Base-by-base conservation (phyloP, 1,140 invertebrate genomes). In the Drosophila willistoni region DNA sequence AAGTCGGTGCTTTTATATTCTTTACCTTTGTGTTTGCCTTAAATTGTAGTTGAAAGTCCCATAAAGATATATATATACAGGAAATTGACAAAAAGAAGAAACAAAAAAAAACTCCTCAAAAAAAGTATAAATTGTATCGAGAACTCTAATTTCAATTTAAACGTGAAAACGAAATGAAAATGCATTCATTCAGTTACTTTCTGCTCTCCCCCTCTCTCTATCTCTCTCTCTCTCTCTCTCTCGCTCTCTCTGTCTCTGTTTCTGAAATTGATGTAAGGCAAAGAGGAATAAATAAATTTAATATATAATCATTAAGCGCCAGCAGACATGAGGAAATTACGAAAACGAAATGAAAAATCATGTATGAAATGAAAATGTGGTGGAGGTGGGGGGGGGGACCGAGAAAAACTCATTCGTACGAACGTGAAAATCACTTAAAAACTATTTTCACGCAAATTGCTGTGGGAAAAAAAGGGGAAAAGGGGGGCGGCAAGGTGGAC, bases 381-480 rank as follows among this genome's bases (percentile, higher is more conserved):
- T n/a, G 41, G n/a, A 3, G 12, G 41, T n/a, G 42, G 42, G 6
- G 10, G 7, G 9, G 9, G 6, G 14, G 14, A 7, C 0, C 14
- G 5, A 12, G 7, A 36, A 36, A 36, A 36, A 10, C 7, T 9
- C 34, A 36, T 36, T 10, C 34, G 9, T 36, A 36, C 9, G 34
- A 36, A 36, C 34, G 36, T 39, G 44, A 51, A 47, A 79, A 79
- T 77, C 65, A 79, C 76, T 77, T 73, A 57, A 79, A 67, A 65
- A 66, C 68, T 64, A 64, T 65, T 76, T 63, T 47, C 41, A 44
- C 51, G 36, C 67, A 41, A n/a, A 59, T 59, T 59, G 33, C 33
- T 14, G 7, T 17, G 25, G 55, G n/a, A 55, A 55, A 13, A 33
- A n/a, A n/a, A n/a, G n/a, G n/a, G n/a, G n/a, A n/a, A n/a, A n/a